These are phyloP conservation scores for Tachypleus tridentatus DNA, from an alignment of 1,140 invertebrate genomes.

Conservation along the genomic window DNA sequence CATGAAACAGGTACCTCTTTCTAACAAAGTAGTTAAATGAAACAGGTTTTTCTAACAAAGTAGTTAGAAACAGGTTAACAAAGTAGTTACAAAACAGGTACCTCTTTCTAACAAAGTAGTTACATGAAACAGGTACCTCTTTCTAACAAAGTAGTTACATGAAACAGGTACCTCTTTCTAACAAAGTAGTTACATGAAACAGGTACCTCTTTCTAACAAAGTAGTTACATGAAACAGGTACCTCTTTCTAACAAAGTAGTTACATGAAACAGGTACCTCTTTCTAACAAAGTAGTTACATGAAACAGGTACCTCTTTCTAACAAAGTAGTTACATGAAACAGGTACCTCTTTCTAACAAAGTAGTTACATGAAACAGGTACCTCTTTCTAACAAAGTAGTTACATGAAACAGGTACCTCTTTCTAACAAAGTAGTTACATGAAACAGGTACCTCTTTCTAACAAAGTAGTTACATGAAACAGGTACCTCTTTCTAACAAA, in stretches of 20 bases:
- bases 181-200: conserved; percentile 8
- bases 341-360: conserved; percentile 39
- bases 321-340: conserved; percentile 8
- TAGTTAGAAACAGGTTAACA: conserved; percentile 6
- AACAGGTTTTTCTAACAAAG: not conserved
- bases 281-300: conserved; percentile 8
- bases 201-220: conserved; percentile 39
- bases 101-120: conserved; percentile 38
- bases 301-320: conserved; percentile 38
- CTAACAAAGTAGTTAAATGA: conserved; percentile 9
- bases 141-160: conserved; percentile 8
- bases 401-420: conserved; percentile 35
- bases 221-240: conserved; percentile 10
- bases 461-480: conserved; percentile 8
- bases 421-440: conserved; percentile 8
- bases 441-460: conserved; percentile 38
- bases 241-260: conserved; percentile 38
- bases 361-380: conserved; percentile 10
- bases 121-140: conserved; percentile 35
- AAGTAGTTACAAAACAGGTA: conserved; percentile 8
- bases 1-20: conserved; percentile 36
- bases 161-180: conserved; percentile 38
- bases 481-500: conserved; percentile 39
- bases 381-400: conserved; percentile 38
- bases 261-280: conserved; percentile 35